A percentile compares a stretch with the other conserved stretches of the same genome.
Conservation (phyloP, 2,113 vertebrate species). For the Mormoops blainvillei region DNA sequence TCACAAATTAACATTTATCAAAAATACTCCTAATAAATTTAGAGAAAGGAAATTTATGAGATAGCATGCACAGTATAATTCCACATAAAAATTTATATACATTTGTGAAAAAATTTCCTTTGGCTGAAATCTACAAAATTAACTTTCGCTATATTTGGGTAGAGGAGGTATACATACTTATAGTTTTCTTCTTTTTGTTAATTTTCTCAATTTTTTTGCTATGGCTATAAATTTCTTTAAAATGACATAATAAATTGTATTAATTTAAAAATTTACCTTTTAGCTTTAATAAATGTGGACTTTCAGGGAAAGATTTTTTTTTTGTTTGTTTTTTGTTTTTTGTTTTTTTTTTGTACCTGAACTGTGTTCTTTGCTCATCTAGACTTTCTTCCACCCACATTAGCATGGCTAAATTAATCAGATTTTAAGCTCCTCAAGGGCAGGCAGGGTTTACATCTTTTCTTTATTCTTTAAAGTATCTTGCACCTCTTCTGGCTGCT, state of each 20-base stretch:
- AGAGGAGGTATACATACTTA: neutral
- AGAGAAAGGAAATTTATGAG: neutral
- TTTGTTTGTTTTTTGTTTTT: no score
- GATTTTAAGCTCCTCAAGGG: slow-evolving; percentile 62
- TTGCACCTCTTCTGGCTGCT: slow-evolving; percentile 39
- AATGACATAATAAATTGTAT: slow-evolving; percentile 39
- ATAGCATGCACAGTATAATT: neutral
- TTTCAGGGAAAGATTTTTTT: neutral
- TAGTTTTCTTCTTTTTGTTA: neutral
- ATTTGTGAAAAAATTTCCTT: neutral
- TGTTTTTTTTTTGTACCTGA: neutral
- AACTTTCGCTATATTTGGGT: neutral
- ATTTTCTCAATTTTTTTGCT: neutral
- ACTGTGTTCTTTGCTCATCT: neutral
- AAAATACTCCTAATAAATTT: neutral
- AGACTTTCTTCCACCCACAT: neutral
- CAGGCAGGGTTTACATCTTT: slow-evolving; percentile 54
- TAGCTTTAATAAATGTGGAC: neutral
- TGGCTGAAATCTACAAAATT: neutral
- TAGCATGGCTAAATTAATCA: slow-evolving; percentile 38
- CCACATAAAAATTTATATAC: neutral
- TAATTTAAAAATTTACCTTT: slow-evolving; percentile 18
- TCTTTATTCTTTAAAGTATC: slow-evolving; percentile 30
- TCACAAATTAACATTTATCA: neutral
- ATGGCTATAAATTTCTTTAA: neutral